Base-by-base conservation (phyloP, 2,113 vertebrate genomes). In the Scopus umbretta region DNA sequence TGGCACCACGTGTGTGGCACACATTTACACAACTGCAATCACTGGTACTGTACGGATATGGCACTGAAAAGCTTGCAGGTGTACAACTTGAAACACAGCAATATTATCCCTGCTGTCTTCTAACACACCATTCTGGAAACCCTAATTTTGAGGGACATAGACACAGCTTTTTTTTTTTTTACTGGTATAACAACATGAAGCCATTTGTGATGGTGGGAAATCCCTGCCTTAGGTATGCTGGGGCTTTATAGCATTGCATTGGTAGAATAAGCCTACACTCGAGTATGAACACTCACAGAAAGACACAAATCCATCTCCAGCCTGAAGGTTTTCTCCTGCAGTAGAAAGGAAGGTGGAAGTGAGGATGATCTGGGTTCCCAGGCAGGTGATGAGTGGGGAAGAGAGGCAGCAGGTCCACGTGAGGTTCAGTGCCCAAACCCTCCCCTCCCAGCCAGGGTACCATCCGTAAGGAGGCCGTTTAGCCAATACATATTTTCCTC, bases 401-500 rank as follows among this genome's bases (percentile, higher is more conserved):
- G 84, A 58, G 68, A 58, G 84, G 84, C 80, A 83, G 79, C 80
- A 94, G 30, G 79, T 93, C 96, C 86, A 29, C n/a, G 1, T 43
- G 56, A 84, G n/a, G 32, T 45, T 56, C 1, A 0, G 10, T 16
- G 29, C 59, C 47, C 58, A 80, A 92, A 59, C 56, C 49, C 70
- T 97, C 80, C 85, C 40, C 53, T 92, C 75, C 78, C 47, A 67
- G 85, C 62, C 82, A n/a, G 53, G 75, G 62, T 86, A 93, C 90
- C 94, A 81, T 98, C 45, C n/a, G 80, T 97, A 97, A 95, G 52
- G 86, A 95, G 85, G 87, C 94, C 4, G 43, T 97, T 98, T 97
- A 98, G 80, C 92, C 97, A 97, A 98, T 96, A 97, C 91, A 94
- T 98, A 98, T 98, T 98, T 98, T 97, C 93, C 88, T 98, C 92